Base-by-base conservation (phyloP, 2,113 vertebrate species). In the Puffinus mauretanicus region DNA sequence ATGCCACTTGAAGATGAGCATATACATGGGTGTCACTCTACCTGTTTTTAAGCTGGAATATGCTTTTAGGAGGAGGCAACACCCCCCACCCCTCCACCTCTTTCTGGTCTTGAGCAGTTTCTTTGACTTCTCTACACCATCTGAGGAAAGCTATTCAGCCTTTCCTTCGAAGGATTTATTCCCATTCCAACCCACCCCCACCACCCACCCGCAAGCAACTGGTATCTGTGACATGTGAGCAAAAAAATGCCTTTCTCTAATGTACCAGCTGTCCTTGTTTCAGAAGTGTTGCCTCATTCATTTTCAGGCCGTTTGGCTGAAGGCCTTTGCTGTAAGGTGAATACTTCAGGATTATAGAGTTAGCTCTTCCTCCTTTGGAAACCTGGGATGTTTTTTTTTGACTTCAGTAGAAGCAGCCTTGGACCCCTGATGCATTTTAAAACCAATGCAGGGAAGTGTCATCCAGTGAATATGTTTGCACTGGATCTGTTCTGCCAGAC, bases 401-500 rank as follows among this genome's bases (percentile, higher is more conserved):
- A 49, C 32, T 94, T 94, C 51, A 54, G 11, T 57, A 91, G 66
- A 89, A 88, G 51, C 36, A 87, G 29, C 40, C 20, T 90, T 92
- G 29, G 62, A 66, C 44, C n/a, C 40, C 60, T 60, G 27, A 78
- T 67, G 42, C 42, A 85, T 94, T 96, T 97, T 91, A 82, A 96
- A 96, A 96, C 78, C 58, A 76, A n/a, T 82, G 91, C 85, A 92
- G 70, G 58, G 47, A 97, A 90, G 89, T 80, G 77, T 93, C 60
- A 85, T 72, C 82, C 86, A 95, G 91, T 89, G 97, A 97, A 96
- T 83, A 89, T 65, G 77, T 97, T 96, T 97, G 73, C 86, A 78
- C 85, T 97, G 92, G 87, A 86, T 97, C 90, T 91, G 69, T 92
- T 97, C 93, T 96, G 89, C 94, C 96, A 98, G 97, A 91, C 94